These are phyloP conservation scores for Agrochola lychnidis DNA, from an alignment of 2,888 invertebrate genomes.

Conservation along the genomic window DNA sequence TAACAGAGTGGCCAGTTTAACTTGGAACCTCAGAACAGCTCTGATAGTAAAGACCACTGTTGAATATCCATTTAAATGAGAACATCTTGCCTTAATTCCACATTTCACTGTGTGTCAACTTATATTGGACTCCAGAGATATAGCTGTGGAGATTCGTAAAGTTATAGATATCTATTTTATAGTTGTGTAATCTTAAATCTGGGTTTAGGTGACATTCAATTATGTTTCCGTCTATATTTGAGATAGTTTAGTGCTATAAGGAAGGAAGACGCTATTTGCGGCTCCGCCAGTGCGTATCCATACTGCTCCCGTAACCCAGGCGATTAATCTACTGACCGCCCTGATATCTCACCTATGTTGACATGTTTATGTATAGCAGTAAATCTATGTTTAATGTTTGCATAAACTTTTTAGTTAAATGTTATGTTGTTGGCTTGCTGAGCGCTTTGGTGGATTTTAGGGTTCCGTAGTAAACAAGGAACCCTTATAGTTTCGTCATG, in stretches of 20 bases:
- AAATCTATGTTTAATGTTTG: too few relatives aligned
- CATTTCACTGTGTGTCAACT: neutral
- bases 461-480: too few relatives aligned
- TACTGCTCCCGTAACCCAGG: too few relatives aligned
- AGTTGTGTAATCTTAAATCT: slow-evolving; percentile 28
- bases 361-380: too few relatives aligned
- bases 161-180: slow-evolving; percentile 20
- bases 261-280: neutral
- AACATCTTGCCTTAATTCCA: neutral
- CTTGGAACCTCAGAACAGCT: neutral
- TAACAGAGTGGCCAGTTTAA: slow-evolving; percentile 11
- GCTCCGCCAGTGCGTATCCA: too few relatives aligned
- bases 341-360: too few relatives aligned
- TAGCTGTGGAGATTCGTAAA: slow-evolving; percentile 20
- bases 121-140: slow-evolving; percentile 1
- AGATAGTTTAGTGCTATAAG: neutral
- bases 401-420: too few relatives aligned
- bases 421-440: too few relatives aligned
- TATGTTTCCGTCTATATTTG: neutral
- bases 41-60: neutral
- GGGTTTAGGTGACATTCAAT: slow-evolving; percentile 35
- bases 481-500: too few relatives aligned
- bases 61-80: slow-evolving; percentile 6
- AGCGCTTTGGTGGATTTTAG: too few relatives aligned
- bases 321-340: too few relatives aligned